phyloP scores from a whole-genome alignment of 2,797 vertebrate genomes.

The Valencia hispanica region DNA sequence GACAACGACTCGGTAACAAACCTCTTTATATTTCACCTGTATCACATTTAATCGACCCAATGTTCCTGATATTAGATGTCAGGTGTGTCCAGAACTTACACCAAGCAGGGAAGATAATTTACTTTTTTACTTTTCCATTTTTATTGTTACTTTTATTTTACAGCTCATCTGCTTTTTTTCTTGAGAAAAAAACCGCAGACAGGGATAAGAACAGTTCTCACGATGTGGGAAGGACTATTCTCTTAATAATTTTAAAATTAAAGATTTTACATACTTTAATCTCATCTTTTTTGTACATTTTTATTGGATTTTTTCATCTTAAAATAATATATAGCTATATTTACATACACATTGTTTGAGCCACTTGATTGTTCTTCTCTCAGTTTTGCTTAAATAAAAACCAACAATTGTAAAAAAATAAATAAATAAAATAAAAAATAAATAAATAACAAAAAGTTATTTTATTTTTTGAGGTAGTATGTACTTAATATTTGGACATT shows the following conservation, averaged over 20 bases:
- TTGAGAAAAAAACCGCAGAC: too few relatives aligned
- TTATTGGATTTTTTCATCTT: neutral
- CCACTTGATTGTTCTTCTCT: too few relatives aligned
- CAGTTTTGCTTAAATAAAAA: too few relatives aligned
- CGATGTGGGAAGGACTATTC: neutral
- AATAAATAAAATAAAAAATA: too few relatives aligned
- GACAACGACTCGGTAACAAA: conserved; percentile 90
- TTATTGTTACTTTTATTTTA: neutral
- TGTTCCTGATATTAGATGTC: neutral
- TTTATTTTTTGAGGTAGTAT: too few relatives aligned
- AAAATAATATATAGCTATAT: too few relatives aligned
- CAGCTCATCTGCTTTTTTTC: neutral
- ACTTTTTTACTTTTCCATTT: neutral
- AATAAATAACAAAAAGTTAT: too few relatives aligned
- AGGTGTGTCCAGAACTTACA: neutral
- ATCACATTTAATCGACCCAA: neutral
- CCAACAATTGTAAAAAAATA: too few relatives aligned
- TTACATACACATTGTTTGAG: too few relatives aligned
- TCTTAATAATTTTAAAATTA: neutral
- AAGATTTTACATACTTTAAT: neutral
- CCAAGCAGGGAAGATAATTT: neutral
- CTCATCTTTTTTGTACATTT: neutral
- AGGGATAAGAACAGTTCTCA: neutral
- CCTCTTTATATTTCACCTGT: neutral
- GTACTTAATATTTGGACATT: too few relatives aligned